Evolutionary conservation across 2,888 invertebrate species (phyloP).

Genomic region (Drosophila algonquin): DNA sequence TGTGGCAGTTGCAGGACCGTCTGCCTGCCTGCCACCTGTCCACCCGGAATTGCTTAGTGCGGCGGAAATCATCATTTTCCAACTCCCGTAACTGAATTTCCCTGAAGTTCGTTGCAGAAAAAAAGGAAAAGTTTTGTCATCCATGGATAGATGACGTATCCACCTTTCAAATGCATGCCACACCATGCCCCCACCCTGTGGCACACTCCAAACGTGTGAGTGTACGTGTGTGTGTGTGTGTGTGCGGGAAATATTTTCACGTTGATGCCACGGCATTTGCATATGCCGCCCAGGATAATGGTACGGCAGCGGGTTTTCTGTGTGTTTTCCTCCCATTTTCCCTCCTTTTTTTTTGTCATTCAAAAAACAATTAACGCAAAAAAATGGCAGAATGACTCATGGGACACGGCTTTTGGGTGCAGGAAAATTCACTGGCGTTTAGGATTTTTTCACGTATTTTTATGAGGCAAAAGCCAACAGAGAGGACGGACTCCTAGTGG

Average conservation of each 20-base stretch:
- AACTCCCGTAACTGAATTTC: conserved; percentile 60
- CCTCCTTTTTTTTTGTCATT: conserved; percentile 42
- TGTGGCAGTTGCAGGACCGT: not conserved
- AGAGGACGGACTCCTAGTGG: not conserved
- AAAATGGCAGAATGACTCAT: conserved; percentile 63
- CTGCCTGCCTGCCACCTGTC: conserved; percentile 39
- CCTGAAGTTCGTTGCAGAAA: conserved; percentile 19
- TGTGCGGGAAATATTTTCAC: conserved; percentile 67
- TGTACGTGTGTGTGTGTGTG: not conserved
- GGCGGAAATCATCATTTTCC: conserved; percentile 67
- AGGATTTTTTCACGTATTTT: conserved; percentile 65
- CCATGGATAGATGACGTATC: conserved; percentile 61
- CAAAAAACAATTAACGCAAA: conserved; percentile 76
- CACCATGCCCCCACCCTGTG: conserved; percentile 16
- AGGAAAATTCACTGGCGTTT: conserved; percentile 45
- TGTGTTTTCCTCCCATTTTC: conserved; percentile 3
- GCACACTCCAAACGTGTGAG: not conserved
- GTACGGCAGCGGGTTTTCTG: conserved; percentile 16
- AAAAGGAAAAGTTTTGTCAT: conserved; percentile 56
- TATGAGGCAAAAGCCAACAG: conserved; percentile 16
- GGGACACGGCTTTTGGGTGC: conserved; percentile 34
- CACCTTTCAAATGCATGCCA: conserved; percentile 60
- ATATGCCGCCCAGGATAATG: conserved; percentile 32
- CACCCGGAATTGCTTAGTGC: conserved; percentile 59
- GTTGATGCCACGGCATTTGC: conserved; percentile 60